phyloP scores from a whole-genome alignment of 2,797 vertebrate genomes.

The Hafferia zeledoni region DNA sequence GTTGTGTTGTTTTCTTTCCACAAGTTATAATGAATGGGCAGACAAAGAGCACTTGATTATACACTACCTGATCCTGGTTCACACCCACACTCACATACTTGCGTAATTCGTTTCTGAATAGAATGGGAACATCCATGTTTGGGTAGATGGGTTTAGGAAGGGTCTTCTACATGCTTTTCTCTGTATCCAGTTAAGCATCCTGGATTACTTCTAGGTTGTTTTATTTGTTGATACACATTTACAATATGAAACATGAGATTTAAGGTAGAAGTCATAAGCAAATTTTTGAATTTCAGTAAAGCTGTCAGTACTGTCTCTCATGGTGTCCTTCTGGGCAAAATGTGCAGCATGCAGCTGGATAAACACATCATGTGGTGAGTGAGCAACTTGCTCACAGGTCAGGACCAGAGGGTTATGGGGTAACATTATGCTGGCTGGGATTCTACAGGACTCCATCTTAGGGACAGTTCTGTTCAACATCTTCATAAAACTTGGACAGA shows the following conservation, averaged over 20 bases:
- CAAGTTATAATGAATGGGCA: neutral
- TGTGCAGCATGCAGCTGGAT: neutral
- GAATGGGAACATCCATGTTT: neutral
- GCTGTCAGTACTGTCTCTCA: neutral
- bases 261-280: neutral
- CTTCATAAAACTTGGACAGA: neutral
- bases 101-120: neutral
- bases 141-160: neutral
- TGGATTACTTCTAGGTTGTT: neutral
- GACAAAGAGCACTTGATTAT: neutral
- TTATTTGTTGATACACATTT: neutral
- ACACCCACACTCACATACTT: neutral
- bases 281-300: neutral
- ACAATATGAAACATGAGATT: neutral
- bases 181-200: neutral
- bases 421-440: neutral
- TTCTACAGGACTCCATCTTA: neutral
- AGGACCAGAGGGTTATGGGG: neutral
- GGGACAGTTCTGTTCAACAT: neutral
- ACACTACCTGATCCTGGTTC: neutral
- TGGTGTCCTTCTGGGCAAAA: neutral
- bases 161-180: neutral
- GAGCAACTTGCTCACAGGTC: accelerated
- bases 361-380: neutral
- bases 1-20: accelerated